Evolutionary conservation across 2,888 invertebrate genomes (phyloP).

Genomic region (Tanytarsus gracilentus): DNA sequence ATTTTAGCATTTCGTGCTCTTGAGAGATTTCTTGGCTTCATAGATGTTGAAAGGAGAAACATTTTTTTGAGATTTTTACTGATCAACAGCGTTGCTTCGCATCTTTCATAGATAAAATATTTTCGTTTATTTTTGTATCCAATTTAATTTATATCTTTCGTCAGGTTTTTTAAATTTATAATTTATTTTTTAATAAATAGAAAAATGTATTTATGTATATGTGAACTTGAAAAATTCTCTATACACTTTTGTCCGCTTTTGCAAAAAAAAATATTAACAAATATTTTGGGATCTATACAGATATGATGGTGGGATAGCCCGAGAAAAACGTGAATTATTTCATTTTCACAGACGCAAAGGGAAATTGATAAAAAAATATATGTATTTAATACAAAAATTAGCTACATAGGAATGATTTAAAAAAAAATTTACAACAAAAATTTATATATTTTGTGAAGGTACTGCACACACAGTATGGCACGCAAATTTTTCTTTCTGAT

Average conservation of each 20-base stretch:
- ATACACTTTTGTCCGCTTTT: slow-evolving; percentile 26
- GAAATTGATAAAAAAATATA: too few species aligned
- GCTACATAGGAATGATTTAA: too few species aligned
- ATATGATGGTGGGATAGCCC: slow-evolving; percentile 18
- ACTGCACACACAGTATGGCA: slow-evolving; percentile 45
- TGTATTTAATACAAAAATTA: too few species aligned
- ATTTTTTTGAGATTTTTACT: background rate
- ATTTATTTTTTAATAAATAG: too few species aligned
- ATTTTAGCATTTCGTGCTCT: background rate
- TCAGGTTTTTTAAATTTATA: background rate
- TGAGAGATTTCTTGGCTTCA: slow-evolving; percentile 10
- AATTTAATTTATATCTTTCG: background rate
- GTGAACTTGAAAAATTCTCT: slow-evolving; percentile 4
- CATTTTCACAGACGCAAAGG: too few species aligned
- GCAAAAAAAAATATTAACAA: slow-evolving; percentile 1
- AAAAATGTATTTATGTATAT: slow-evolving; percentile 27
- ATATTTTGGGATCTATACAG: slow-evolving; percentile 25
- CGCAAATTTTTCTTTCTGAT: slow-evolving; percentile 31
- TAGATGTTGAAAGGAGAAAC: background rate
- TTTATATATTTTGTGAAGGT: slow-evolving; percentile 35
- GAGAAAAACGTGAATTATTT: slow-evolving; percentile 7
- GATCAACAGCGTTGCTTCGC: slow-evolving; percentile 11
- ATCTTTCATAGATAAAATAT: too few species aligned
- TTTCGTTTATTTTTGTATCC: background rate
- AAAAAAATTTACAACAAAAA: slow-evolving; percentile 5